A percentile compares a stretch with the other conserved stretches of the same genome.
Conservation (phyloP, 2,888 invertebrate species). For the Lithophane ornitopus region DNA sequence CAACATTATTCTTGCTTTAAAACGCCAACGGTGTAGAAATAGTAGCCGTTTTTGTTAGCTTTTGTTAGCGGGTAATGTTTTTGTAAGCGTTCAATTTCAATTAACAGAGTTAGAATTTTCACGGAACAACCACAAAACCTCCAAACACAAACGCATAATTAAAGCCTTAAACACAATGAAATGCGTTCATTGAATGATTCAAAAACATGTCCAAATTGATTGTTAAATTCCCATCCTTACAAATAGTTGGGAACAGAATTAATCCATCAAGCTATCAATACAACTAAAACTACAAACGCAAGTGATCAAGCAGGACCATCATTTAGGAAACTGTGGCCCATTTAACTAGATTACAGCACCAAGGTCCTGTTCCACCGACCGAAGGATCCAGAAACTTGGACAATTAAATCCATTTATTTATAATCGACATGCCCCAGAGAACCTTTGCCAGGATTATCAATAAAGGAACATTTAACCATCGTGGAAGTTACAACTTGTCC, state of each 20-base stretch:
- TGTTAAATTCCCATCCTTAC: background rate
- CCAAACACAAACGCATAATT: background rate
- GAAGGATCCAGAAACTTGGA: conserved; percentile 64
- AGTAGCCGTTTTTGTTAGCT: background rate
- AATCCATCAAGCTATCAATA: conserved; percentile 40
- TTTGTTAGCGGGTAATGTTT: conserved; percentile 4
- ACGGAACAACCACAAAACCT: background rate
- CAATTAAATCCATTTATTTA: conserved; percentile 71
- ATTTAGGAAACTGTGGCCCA: conserved; percentile 55
- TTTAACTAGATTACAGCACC: conserved; percentile 66
- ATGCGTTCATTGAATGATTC: background rate
- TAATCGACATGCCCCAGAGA: conserved; percentile 63
- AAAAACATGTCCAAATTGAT: background rate
- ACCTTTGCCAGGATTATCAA: conserved; percentile 67
- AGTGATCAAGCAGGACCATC: conserved; percentile 53
- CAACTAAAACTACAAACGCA: conserved; percentile 41
- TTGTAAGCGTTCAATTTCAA: background rate
- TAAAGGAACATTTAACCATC: conserved; percentile 68
- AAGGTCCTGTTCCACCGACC: conserved; percentile 56
- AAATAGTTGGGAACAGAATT: conserved; percentile 10
- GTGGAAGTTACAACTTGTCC: conserved; percentile 64
- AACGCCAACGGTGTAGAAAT: conserved; percentile 33
- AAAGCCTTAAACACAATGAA: background rate
- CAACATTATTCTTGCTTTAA: conserved; percentile 23
- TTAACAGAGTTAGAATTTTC: conserved; percentile 2